These are phyloP conservation scores for Dynastes hyllus DNA, from an alignment of 2,888 invertebrate species.

Conservation along the genomic window DNA sequence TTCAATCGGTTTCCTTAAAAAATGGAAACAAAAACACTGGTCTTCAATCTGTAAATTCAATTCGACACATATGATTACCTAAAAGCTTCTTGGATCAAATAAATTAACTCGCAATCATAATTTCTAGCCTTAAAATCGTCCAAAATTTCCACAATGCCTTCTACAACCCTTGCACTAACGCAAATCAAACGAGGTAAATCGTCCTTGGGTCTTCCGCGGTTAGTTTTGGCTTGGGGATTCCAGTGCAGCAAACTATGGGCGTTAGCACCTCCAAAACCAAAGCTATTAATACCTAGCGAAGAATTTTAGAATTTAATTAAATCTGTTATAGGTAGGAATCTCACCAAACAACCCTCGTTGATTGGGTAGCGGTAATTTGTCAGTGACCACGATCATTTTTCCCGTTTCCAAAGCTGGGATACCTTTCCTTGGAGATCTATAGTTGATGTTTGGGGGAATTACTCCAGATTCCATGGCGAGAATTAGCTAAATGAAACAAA, in stretches of 20 bases:
- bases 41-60: not conserved
- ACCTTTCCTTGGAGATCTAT: slow-evolving; percentile 70
- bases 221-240: slow-evolving; percentile 73
- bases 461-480: slow-evolving; percentile 84
- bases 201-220: slow-evolving; percentile 78
- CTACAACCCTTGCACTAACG: slow-evolving; percentile 85
- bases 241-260: slow-evolving; percentile 81
- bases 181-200: slow-evolving; percentile 81
- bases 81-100: slow-evolving; percentile 61
- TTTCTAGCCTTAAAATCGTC: slow-evolving; percentile 75
- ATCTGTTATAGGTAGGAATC: not conserved
- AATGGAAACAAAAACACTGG: not conserved
- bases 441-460: slow-evolving; percentile 92
- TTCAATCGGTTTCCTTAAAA: slow-evolving; percentile 13
- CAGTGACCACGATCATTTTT: slow-evolving; percentile 82
- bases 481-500: slow-evolving; percentile 66
- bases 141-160: slow-evolving; percentile 79
- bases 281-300: slow-evolving; percentile 79
- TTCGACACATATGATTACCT: not conserved
- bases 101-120: slow-evolving; percentile 61
- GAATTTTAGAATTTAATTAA: not conserved
- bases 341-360: slow-evolving; percentile 82
- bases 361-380: slow-evolving; percentile 76
- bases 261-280: slow-evolving; percentile 94
- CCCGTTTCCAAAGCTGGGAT: slow-evolving; percentile 78